Conservation (phyloP, 2,797 vertebrate genomes). For the Sarcoramphus papa region DNA sequence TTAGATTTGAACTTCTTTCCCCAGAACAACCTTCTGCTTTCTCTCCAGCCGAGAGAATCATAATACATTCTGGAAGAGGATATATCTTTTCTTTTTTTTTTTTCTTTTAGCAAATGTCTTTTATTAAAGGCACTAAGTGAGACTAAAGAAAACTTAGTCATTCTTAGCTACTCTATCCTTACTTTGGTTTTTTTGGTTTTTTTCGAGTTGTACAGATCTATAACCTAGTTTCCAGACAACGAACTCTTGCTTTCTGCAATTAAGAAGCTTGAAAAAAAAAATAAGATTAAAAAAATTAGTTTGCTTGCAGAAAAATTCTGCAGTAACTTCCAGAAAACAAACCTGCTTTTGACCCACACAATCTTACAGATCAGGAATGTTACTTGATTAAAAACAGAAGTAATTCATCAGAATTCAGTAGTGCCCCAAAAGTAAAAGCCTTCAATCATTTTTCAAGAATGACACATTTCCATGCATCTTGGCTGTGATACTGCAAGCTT, state of each 20-base stretch:
- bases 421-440: background rate
- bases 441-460: background rate
- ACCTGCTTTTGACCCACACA: background rate
- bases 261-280: background rate
- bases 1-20: background rate
- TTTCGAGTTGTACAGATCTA: background rate
- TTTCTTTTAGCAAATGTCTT: background rate
- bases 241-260: background rate
- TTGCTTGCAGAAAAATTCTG: background rate
- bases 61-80: background rate
- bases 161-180: background rate
- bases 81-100: background rate
- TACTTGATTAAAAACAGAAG: background rate
- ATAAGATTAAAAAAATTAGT: background rate
- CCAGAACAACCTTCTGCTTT: background rate
- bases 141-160: background rate
- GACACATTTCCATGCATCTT: background rate
- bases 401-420: background rate
- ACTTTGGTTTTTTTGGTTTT: background rate
- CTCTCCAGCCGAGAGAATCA: background rate
- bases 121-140: background rate
- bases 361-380: background rate
- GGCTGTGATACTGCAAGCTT: background rate
- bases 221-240: background rate
- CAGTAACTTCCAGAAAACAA: background rate